Evolutionary conservation across 2,113 vertebrate species (phyloP), one percentile per base, ranked within the genome.

Genomic region (Talpa occidentalis): DNA sequence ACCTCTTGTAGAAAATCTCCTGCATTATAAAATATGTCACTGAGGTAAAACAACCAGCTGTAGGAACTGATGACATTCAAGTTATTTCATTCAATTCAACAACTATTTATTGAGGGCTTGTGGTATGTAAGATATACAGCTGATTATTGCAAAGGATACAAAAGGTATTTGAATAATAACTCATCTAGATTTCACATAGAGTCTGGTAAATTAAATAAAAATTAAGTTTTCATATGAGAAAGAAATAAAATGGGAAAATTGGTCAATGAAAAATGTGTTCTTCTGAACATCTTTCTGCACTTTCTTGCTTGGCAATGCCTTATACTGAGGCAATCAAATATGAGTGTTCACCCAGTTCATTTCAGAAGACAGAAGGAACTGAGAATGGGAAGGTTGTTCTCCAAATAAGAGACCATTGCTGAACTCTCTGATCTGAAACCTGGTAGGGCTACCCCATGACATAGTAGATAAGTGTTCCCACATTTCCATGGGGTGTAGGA

Each of bases 171-270:
- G 42, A 95, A 90, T 84, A 85, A 70, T 19, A 90, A 56, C 74
- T 94, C 37, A 87, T 74, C 37, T 77, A 82, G 52, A 60, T 56
- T 69, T 11, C 28, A 47, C 89, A 91, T 30, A 54, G 40, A 93
- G 87, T 72, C 28, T 79, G 37, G 59, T 78, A 19, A 80, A 62
- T 22, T 87, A 87, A 80, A 40, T 76, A 84, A 93, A 95, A 94
- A 64, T 10, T 88, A 69, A 52, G 16, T 30, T 94, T 93, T 90
- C 62, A 15, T 52, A 35, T 88, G 37, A 92, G 67, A 85, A 79
- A 82, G 64, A 94, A 95, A 82, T 42, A 78, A 91, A 95, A 54
- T 3, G 84, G 81, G 30, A 85, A 59, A 81, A 67, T 24, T 90
- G 22, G 10, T 69, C 60, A n/a, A 47, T 37, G 15, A 81, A 15